Conservation (phyloP, 2,113 vertebrate species). For the Camelus bactrianus region DNA sequence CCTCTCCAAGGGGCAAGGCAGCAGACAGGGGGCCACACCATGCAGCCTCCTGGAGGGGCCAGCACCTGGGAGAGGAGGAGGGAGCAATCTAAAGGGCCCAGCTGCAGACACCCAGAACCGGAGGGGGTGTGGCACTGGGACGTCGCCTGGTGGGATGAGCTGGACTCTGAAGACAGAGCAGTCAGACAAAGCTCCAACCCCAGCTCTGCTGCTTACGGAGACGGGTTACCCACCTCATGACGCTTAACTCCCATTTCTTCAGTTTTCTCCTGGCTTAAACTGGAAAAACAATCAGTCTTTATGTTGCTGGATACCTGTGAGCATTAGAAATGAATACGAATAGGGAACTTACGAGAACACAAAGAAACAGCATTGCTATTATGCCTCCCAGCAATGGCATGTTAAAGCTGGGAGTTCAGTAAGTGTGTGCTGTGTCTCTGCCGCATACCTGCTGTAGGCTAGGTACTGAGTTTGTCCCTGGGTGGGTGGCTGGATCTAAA, state of each 20-base stretch:
- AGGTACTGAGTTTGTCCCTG: not conserved
- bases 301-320: not conserved
- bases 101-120: no score
- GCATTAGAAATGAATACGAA: not conserved
- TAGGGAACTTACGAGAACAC: not conserved
- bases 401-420: not conserved
- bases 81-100: not conserved
- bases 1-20: not conserved
- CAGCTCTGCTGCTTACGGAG: not conserved
- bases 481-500: not conserved
- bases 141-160: fast-evolving
- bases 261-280: not conserved
- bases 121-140: no score
- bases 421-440: not conserved
- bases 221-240: not conserved
- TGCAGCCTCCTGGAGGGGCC: fast-evolving
- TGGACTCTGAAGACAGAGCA: no score
- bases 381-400: not conserved
- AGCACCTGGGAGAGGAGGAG: not conserved
- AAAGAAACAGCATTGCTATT: not conserved
- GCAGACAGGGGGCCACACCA: not conserved
- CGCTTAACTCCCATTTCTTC: not conserved
- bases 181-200: not conserved
- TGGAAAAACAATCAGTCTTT: not conserved
- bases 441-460: no score